Conservation (phyloP, 30 jellyfish, hydroid and myxozoan species). For the Cassiopea xamachana region DNA sequence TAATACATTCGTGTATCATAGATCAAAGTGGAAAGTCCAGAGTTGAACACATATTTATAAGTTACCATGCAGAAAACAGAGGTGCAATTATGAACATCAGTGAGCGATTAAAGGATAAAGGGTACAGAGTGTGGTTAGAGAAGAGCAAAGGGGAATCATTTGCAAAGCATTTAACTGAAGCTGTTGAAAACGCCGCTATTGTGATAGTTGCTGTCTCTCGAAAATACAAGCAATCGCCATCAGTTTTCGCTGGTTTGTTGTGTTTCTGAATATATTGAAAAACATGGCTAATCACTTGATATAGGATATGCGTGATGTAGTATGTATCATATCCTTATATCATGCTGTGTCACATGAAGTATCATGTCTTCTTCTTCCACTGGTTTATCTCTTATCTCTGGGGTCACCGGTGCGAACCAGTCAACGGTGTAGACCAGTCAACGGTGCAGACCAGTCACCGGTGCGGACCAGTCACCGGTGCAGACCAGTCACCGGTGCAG, state of each 20-base stretch:
- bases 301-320: no score
- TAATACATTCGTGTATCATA: neutral
- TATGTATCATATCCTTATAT: no score
- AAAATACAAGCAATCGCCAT: conserved; percentile 76
- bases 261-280: neutral
- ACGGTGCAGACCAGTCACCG: no score
- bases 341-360: no score
- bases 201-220: conserved; percentile 78
- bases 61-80: conserved; percentile 64
- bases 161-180: conserved; percentile 62
- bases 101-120: conserved; percentile 49
- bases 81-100: conserved; percentile 27
- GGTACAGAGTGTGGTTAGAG: conserved; percentile 53
- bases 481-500: no score
- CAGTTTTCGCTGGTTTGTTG: conserved; percentile 79
- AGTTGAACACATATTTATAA: conserved; percentile 45
- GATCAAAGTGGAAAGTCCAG: conserved; percentile 11
- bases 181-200: conserved; percentile 74
- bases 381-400: no score
- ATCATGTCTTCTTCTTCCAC: no score
- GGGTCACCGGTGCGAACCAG: no score
- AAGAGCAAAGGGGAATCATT: conserved; percentile 21
- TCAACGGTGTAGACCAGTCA: no score
- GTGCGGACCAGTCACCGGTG: no score
- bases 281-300: no score